phyloP scores from a whole-genome alignment of 2,113 vertebrate genomes.

The Astur gentilis region DNA sequence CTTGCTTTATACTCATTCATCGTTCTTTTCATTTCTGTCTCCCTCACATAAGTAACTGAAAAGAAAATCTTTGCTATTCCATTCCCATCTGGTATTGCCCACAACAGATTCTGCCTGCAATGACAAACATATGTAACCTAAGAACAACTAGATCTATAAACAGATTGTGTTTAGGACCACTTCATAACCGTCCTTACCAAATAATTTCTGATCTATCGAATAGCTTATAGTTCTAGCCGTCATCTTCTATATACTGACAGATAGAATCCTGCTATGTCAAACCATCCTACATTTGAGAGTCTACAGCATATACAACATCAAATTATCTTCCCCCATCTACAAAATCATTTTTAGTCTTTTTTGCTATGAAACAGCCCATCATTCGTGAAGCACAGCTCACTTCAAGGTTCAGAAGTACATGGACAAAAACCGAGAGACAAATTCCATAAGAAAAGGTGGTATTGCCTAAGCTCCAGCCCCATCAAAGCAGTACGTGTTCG shows the following conservation, averaged over 20 bases:
- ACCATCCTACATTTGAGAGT: neutral
- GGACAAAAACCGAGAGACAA: neutral
- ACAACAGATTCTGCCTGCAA: neutral
- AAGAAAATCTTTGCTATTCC: neutral
- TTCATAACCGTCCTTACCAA: neutral
- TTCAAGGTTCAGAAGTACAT: neutral
- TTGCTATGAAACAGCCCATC: neutral
- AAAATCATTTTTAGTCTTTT: neutral
- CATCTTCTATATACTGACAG: neutral
- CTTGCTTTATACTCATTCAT: neutral
- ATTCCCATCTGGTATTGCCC: neutral
- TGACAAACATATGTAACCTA: neutral
- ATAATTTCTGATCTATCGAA: neutral
- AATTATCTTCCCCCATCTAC: neutral
- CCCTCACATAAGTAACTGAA: neutral
- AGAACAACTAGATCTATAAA: neutral
- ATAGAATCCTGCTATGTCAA: neutral
- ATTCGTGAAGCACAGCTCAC: neutral
- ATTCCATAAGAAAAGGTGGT: neutral
- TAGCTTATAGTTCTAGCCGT: neutral
- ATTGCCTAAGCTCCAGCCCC: neutral
- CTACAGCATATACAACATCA: neutral
- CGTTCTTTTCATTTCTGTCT: neutral
- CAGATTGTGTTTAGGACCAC: neutral
- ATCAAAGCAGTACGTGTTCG: neutral